These are phyloP conservation scores for Clarias macrocephalus DNA, from an alignment of 2,113 vertebrate genomes.

Conservation along the genomic window DNA sequence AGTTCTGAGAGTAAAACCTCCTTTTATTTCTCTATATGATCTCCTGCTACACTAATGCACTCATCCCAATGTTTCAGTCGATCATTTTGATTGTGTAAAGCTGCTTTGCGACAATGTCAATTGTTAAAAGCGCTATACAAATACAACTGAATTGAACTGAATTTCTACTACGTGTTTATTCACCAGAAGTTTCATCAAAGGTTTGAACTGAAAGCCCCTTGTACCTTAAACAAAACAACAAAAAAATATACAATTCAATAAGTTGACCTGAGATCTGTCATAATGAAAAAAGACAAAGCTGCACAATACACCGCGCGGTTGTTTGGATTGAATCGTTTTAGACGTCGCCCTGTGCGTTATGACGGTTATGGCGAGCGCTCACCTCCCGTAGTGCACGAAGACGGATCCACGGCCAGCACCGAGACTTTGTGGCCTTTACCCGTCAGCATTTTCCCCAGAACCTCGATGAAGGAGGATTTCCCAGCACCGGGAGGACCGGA, in stretches of 20 bases:
- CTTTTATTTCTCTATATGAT: no score
- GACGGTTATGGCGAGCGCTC: slow-evolving; percentile 54
- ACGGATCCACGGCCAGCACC: slow-evolving; percentile 94
- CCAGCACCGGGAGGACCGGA: slow-evolving; percentile 96
- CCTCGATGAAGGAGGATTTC: slow-evolving; percentile 96
- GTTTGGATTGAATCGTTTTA: background rate
- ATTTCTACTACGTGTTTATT: no score
- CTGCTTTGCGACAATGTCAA: no score
- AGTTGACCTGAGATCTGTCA: background rate
- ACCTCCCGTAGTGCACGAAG: slow-evolving; percentile 95
- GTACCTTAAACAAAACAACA: background rate
- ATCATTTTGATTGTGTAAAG: no score
- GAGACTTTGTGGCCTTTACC: slow-evolving; percentile 86
- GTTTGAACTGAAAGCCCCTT: no score
- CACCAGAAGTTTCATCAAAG: no score
- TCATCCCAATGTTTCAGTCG: no score
- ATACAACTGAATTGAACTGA: no score
- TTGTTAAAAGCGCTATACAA: no score
- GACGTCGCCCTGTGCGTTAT: background rate
- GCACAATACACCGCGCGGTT: background rate
- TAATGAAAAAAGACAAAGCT: background rate
- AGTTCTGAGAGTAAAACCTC: no score
- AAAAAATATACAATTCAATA: background rate
- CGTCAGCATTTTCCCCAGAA: slow-evolving; percentile 95
- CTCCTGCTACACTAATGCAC: no score